A percentile compares a stretch with the other conserved stretches of the same genome.
Conservation (phyloP, 2,888 invertebrate species). For the Athetis lepigone region DNA sequence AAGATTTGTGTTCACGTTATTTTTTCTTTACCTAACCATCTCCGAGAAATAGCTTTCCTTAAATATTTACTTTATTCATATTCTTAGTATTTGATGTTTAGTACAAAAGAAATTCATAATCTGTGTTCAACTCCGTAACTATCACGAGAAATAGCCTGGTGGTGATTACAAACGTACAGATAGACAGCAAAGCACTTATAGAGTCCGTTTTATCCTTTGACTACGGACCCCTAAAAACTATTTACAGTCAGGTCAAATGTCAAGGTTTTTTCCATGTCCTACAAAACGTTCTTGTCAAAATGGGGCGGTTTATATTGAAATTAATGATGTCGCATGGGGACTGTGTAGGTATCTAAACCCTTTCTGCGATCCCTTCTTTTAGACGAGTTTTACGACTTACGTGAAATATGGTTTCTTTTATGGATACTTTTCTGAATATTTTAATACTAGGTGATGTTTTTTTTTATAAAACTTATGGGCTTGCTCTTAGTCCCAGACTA, state of each 20-base stretch:
- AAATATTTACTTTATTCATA: too few relatives aligned
- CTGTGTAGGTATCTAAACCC: constrained; percentile 38
- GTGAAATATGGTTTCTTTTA: constrained; percentile 31
- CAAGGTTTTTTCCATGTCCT: constrained; percentile 22
- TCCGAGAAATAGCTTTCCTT: too few relatives aligned
- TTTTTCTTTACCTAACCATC: too few relatives aligned
- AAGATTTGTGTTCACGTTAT: constrained; percentile 18
- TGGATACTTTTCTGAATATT: not conserved
- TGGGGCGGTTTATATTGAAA: constrained; percentile 56
- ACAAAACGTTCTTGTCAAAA: constrained; percentile 26
- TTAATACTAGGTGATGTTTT: not conserved
- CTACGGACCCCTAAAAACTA: constrained; percentile 15
- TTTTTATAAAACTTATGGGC: too few relatives aligned
- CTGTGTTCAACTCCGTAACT: too few relatives aligned
- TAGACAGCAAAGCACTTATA: too few relatives aligned
- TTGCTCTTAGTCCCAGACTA: too few relatives aligned
- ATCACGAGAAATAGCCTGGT: too few relatives aligned
- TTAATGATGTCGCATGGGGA: constrained; percentile 50
- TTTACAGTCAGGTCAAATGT: constrained; percentile 15
- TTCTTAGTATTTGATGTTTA: too few relatives aligned
- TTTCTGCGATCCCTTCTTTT: constrained; percentile 46
- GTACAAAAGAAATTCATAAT: too few relatives aligned
- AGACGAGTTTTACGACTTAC: constrained; percentile 46
- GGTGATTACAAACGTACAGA: too few relatives aligned
- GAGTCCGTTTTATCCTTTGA: too few relatives aligned